Evolutionary conservation across 2,113 vertebrate genomes (phyloP), one percentile per base, ranked within the genome.

Genomic region (Pangasianodon gigas): DNA sequence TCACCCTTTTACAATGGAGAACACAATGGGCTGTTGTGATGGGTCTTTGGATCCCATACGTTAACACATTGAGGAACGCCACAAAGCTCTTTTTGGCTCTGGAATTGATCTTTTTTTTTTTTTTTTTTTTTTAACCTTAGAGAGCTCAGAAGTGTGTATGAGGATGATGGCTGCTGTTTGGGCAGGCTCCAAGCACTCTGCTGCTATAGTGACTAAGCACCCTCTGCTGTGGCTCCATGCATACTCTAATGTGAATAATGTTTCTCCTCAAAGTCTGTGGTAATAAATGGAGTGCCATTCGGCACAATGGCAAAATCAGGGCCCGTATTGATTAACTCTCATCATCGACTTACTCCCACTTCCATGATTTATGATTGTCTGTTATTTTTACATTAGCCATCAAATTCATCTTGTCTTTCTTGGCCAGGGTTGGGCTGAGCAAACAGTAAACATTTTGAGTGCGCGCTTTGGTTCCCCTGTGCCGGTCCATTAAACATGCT

Each of bases 301-400:
- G 95, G 90, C 97, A 98, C 97, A 97, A 97, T 97, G 97, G 97
- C 96, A 95, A 96, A 97, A 97, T 97, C 96, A 97, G 97, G 90
- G 96, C 95, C 95, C 93, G 96, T 97, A 98, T 98, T 97, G 97
- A 98, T 98, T 97, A 98, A 96, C 97, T 97, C 97, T 98, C 97
- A 97, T 97, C 97, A 97, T 95, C 94, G 96, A 96, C 96, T 97
- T 97, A 94, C 96, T 96, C 96, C 90, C 96, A 95, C 96, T 96
- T 97, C 97, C 96, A 95, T 97, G 97, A 97, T 97, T 95, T 97
- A 98, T 97, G 96, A 97, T 96, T 96, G 94, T 96, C 96, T 97
- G 96, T 97, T 97, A 97, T 97, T 98, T 97, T 97, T 97, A 97
- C 97, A 97, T 97, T 97, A 97, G 95, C 96, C 96, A 96, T 97